A percentile compares a stretch with the other conserved stretches of the same genome.
Conservation (phyloP, 1,140 invertebrate genomes). For the Papilio glaucus region DNA sequence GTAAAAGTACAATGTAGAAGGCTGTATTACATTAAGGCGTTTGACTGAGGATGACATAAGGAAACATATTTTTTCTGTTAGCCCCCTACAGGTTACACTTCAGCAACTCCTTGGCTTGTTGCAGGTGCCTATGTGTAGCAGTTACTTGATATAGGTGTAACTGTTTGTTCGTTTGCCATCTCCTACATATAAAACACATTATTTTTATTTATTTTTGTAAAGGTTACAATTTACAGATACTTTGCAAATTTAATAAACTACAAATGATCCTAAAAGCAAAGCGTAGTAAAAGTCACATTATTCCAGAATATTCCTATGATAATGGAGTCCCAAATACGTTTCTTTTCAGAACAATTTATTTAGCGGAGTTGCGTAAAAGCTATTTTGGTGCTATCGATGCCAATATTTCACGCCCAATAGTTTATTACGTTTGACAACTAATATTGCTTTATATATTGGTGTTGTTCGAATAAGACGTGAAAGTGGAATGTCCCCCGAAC, state of each 20-base stretch:
- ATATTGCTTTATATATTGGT: not conserved
- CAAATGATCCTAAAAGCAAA: conserved; percentile 1
- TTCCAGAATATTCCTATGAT: not conserved
- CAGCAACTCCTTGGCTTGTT: too few species aligned
- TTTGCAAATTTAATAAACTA: conserved; percentile 2
- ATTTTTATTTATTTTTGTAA: too few species aligned
- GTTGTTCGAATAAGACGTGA: not conserved
- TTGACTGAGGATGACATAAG: too few species aligned
- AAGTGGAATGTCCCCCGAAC: too few species aligned
- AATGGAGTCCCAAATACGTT: conserved; percentile 1
- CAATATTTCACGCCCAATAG: not conserved
- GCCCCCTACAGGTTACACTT: too few species aligned
- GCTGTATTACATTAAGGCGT: too few species aligned
- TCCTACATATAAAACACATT: too few species aligned
- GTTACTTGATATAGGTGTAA: too few species aligned
- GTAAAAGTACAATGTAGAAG: too few species aligned
- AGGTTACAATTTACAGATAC: not conserved
- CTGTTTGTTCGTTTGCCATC: too few species aligned
- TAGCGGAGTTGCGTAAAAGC: not conserved
- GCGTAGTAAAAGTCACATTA: not conserved
- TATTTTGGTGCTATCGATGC: not conserved
- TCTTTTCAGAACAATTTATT: conserved; percentile 2
- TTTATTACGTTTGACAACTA: not conserved
- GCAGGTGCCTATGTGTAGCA: too few species aligned
- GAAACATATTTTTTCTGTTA: too few species aligned